A percentile compares a stretch with the other conserved stretches of the same genome.
Conservation (phyloP, 2,888 invertebrate genomes). For the Protophormia terraenovae region DNA sequence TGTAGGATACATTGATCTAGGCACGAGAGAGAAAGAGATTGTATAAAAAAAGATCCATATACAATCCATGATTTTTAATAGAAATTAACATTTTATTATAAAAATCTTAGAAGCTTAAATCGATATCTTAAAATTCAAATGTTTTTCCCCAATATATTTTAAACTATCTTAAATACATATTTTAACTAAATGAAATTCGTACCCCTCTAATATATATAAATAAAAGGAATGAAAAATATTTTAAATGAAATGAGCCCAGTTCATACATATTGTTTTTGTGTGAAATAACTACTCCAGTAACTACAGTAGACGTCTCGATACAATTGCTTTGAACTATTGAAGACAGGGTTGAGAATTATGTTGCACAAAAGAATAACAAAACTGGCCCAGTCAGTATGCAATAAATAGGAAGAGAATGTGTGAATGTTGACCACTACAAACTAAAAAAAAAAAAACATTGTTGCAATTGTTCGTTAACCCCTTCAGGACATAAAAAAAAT, state of each 20-base stretch:
- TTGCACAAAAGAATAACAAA: background rate
- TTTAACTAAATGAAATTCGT: too few species aligned
- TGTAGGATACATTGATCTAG: too few species aligned
- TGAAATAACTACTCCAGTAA: too few species aligned
- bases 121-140: too few species aligned
- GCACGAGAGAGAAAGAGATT: too few species aligned
- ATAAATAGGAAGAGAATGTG: background rate
- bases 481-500: background rate
- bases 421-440: background rate
- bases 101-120: too few species aligned
- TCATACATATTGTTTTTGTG: background rate
- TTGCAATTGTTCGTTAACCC: slow-evolving; percentile 18
- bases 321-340: slow-evolving; percentile 10
- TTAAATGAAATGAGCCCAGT: background rate
- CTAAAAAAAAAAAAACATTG: background rate
- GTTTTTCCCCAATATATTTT: too few species aligned
- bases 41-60: too few species aligned
- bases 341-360: background rate
- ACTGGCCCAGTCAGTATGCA: background rate
- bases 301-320: background rate
- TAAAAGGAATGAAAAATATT: background rate
- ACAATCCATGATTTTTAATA: too few species aligned
- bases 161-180: too few species aligned
- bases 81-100: too few species aligned
- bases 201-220: too few species aligned